Percentiles rank a stretch among this genome's conserved stretches.
Evolutionary conservation across 1,140 invertebrate species (phyloP).

Genomic region (Conus ventricosus): DNA sequence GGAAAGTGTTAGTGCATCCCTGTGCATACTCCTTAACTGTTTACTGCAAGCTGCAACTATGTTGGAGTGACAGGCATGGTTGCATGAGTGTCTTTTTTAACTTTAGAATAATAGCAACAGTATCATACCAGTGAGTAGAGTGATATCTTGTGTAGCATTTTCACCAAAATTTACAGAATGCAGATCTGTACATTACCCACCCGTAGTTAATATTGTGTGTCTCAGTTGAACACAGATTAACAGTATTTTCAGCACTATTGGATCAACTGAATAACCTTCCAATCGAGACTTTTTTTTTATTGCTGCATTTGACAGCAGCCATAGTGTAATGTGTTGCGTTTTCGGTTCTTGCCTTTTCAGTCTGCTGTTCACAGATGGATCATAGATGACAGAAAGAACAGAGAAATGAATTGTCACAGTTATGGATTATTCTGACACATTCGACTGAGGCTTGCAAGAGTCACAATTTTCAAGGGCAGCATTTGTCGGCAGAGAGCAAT

Average conservation of each 20-base stretch:
- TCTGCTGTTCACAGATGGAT: not conserved
- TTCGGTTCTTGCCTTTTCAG: not conserved
- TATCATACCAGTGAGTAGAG: not conserved
- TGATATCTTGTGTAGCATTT: not conserved
- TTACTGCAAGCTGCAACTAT: not conserved
- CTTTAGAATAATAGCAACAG: not conserved
- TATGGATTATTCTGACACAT: slow-evolving; percentile 9
- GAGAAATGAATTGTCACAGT: not conserved
- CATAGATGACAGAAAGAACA: not conserved
- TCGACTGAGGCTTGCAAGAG: not conserved
- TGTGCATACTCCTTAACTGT: not conserved
- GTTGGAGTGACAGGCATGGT: not conserved
- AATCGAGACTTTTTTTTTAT: not conserved
- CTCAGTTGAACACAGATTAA: too few relatives aligned
- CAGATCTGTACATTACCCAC: not conserved
- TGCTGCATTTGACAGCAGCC: not conserved
- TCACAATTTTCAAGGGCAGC: not conserved
- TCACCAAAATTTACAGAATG: not conserved
- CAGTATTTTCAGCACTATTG: not conserved
- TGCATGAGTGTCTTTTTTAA: not conserved
- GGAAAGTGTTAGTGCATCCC: not conserved
- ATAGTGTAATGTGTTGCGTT: too few relatives aligned
- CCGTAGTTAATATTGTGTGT: too few relatives aligned
- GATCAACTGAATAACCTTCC: not conserved
- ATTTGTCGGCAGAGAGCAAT: not conserved